A percentile compares a stretch with the other conserved stretches of the same genome.
Conservation (phyloP, 2,797 vertebrate genomes). For the Erethizon dorsatum region DNA sequence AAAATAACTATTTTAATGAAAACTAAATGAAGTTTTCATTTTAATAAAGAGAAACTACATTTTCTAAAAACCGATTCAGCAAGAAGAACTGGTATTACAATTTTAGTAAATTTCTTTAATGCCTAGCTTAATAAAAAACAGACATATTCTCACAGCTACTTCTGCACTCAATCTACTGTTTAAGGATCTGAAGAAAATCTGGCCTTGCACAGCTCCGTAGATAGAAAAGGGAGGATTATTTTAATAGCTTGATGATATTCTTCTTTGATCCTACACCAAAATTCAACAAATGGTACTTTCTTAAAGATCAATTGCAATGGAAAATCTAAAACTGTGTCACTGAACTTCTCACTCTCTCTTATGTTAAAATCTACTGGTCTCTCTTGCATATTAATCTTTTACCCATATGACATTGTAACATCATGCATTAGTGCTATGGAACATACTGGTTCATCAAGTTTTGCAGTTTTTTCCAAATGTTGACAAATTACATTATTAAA, state of each 20-base stretch:
- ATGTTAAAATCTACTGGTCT: not conserved
- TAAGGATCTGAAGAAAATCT: not conserved
- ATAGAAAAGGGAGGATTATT: not conserved
- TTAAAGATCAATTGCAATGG: not conserved
- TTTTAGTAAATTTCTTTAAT: slow-evolving; percentile 45
- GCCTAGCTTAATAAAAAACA: slow-evolving; percentile 31
- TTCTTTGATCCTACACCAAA: slow-evolving; percentile 39
- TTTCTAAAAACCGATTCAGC: slow-evolving; percentile 57
- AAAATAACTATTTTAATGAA: slow-evolving; percentile 45
- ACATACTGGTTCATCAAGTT: not conserved
- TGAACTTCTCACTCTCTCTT: not conserved
- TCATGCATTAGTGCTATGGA: not conserved
- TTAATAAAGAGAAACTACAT: slow-evolving; percentile 35
- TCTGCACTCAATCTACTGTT: not conserved
- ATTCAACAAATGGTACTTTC: slow-evolving; percentile 10
- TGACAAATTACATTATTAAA: slow-evolving; percentile 36
- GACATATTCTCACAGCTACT: not conserved
- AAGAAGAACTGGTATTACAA: not conserved
- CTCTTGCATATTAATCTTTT: not conserved
- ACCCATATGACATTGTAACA: not conserved
- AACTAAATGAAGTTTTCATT: slow-evolving; percentile 52
- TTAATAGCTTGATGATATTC: slow-evolving; percentile 6
- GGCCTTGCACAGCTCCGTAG: not conserved
- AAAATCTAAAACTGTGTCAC: slow-evolving; percentile 24
- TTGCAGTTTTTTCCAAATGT: not conserved